Conservation (phyloP, 2,797 vertebrate genomes). For the Anas acuta region DNA sequence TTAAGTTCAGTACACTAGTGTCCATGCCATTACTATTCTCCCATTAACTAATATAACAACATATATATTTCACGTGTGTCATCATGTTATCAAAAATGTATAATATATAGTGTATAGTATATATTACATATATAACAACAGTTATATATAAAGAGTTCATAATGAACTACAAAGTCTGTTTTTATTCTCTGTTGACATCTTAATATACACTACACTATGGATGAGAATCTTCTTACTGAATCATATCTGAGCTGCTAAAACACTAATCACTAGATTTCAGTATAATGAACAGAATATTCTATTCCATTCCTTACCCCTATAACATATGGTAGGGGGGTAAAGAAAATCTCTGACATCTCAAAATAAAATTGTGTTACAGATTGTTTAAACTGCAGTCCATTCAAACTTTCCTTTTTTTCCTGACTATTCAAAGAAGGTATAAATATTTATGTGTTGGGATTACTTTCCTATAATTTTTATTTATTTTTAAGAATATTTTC, state of each 20-base stretch:
- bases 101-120: no score
- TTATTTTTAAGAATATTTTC: neutral
- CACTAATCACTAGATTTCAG: neutral
- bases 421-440: neutral
- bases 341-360: neutral
- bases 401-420: neutral
- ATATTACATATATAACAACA: no score
- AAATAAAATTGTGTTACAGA: neutral
- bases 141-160: neutral
- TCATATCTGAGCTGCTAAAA: neutral
- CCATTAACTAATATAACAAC: neutral
- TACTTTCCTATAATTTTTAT: neutral
- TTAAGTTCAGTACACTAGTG: neutral
- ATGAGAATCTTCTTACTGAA: neutral
- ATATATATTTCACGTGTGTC: neutral
- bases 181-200: neutral
- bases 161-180: neutral
- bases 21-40: neutral
- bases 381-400: neutral
- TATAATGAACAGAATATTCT: neutral
- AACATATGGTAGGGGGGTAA: neutral
- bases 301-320: accelerated
- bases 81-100: neutral
- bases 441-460: neutral
- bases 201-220: neutral